phyloP scores from a whole-genome alignment of 2,888 invertebrate species.

The Cataglyphis rosenhaueri region DNA sequence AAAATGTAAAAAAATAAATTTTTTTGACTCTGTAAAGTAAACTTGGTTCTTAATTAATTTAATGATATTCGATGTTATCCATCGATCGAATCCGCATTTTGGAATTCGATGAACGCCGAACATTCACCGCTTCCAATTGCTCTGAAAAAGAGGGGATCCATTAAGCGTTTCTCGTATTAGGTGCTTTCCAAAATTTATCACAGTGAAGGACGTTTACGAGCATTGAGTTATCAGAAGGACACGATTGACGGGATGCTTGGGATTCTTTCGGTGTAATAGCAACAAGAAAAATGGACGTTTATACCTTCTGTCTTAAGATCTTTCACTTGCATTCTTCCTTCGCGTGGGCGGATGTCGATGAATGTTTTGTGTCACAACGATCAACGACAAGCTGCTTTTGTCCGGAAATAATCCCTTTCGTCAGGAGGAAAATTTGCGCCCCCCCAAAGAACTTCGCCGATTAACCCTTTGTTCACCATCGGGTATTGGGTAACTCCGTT shows the following conservation, averaged over 20 bases:
- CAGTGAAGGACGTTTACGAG: constrained; percentile 56
- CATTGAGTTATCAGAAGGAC: constrained; percentile 45
- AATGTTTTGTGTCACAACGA: constrained; percentile 41
- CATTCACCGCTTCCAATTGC: background rate
- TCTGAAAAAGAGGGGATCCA: constrained; percentile 24
- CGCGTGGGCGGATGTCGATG: constrained; percentile 21
- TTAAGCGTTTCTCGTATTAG: constrained; percentile 55
- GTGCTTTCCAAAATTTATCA: constrained; percentile 57
- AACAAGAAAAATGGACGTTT: constrained; percentile 50
- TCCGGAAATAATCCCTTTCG: constrained; percentile 17
- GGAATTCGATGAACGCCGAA: background rate
- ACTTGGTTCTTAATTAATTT: background rate
- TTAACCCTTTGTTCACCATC: constrained; percentile 42
- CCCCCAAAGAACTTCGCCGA: constrained; percentile 17
- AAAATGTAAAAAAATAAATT: no score
- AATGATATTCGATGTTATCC: background rate
- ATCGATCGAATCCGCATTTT: background rate
- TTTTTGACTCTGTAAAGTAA: no score
- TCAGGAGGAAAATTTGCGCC: constrained; percentile 8
- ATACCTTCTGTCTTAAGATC: constrained; percentile 38
- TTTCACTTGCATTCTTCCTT: constrained; percentile 64
- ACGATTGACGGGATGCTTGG: constrained; percentile 59
- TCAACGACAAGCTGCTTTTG: constrained; percentile 61
- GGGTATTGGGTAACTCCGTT: constrained; percentile 25
- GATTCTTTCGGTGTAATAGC: constrained; percentile 47